Percentiles rank a stretch among this genome's conserved stretches.
These are phyloP conservation scores for Lamprologus speciosus DNA, from an alignment of 2,113 vertebrate genomes.

Conservation along the genomic window DNA sequence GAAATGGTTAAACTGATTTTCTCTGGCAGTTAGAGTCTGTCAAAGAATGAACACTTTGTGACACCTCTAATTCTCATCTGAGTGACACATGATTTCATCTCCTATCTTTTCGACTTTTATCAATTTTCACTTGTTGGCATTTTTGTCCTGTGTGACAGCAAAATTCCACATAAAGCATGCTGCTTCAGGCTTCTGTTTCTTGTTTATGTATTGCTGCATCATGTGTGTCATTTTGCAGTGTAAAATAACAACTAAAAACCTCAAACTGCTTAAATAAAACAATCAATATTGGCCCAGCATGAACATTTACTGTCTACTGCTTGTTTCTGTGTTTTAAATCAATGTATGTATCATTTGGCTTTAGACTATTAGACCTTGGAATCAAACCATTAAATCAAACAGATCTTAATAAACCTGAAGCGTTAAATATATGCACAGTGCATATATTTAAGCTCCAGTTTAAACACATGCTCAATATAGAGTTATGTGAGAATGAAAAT, in stretches of 20 bases:
- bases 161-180: not conserved
- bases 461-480: not conserved
- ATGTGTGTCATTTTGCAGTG: not conserved
- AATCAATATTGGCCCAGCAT: not conserved
- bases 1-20: not conserved
- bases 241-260: not conserved
- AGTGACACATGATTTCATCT: not conserved
- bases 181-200: not conserved
- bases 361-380: not conserved
- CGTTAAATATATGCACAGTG: not conserved
- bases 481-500: not conserved
- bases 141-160: not conserved
- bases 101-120: not conserved
- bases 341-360: not conserved
- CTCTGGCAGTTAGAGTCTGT: not conserved
- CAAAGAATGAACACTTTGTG: not conserved
- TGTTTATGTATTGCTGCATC: not conserved
- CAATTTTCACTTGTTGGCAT: not conserved
- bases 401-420: not conserved
- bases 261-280: not conserved
- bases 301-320: not conserved
- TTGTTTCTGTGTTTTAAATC: not conserved
- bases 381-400: not conserved
- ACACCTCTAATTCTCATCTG: not conserved
- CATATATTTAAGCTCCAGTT: not conserved